Evolutionary conservation across 2,888 invertebrate species (phyloP), one percentile per base, ranked within the genome.

Genomic region (Rhamnusium bicolor): DNA sequence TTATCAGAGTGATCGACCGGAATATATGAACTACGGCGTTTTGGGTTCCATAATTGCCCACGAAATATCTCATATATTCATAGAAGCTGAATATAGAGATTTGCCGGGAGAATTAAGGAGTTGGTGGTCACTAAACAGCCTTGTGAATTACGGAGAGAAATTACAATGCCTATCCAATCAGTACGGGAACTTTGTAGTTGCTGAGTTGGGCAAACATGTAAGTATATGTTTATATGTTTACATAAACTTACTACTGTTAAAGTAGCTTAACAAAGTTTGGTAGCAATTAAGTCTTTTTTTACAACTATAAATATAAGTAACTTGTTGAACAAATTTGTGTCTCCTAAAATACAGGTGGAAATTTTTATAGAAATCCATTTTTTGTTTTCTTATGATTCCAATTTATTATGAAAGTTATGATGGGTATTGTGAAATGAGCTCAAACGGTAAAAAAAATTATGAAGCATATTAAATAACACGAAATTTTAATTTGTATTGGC

Each of bases 101-200:
- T 92, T 18, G 49, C 46, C 63, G 75, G 97, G 97, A 7, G 96
- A 97, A 86, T 89, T 96, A 69, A 92, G 94, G 7, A 95, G 96
- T 84, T 98, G 97, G 97, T 98, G 97, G 96, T 93, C 94, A 75
- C 90, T 93, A 58, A 89, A 90, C 76, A 97, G 97, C 5, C 94
- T 96, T 81, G 90, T 92, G 77, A 92, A 93, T 56, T 98, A 96
- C 87, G 89, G 95, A 73, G 91, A 94, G 78, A 94, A 93, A 85
- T 94, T 97, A 0, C 91, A 93, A 84, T 98, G 98, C 86, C 95
- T 98, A 82, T 95, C 96, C 77, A 91, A 96, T 80, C 98, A 98
- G 86, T 98, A 98, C 85, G 94, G 94, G 71, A 95, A 96, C 87
- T 97, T 94, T 85, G 94, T 94, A 0, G 94, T 94, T n/a, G 90